A percentile compares a stretch with the other conserved stretches of the same genome.
These are phyloP conservation scores for Eutolmus rufibarbis DNA, from an alignment of 2,888 invertebrate genomes.

Conservation along the genomic window DNA sequence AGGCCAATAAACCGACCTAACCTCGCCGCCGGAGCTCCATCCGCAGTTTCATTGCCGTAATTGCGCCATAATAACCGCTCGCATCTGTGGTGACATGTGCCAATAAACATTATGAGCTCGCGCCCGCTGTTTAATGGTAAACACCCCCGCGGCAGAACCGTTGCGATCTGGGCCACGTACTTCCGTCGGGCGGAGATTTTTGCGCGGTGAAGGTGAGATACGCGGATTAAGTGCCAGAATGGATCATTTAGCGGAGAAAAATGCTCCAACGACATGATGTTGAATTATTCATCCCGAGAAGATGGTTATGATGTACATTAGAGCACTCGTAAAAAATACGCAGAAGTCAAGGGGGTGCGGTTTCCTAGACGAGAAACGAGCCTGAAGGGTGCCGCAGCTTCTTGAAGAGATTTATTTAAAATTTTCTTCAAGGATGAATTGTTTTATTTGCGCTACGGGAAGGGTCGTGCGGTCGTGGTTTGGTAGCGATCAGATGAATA, in stretches of 20 bases:
- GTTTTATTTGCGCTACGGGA: background rate
- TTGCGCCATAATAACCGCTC: conserved; percentile 23
- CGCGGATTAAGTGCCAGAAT: conserved; percentile 44
- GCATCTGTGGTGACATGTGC: conserved; percentile 33
- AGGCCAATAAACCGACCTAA: background rate
- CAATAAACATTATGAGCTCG: conserved; percentile 21
- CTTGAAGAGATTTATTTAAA: background rate
- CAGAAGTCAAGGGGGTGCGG: background rate
- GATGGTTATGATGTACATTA: conserved; percentile 34
- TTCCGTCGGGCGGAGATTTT: conserved; percentile 24
- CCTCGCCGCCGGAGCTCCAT: background rate
- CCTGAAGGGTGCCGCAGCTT: background rate
- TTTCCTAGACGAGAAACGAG: background rate
- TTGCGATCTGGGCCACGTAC: background rate
- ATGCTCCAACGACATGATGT: conserved; percentile 41
- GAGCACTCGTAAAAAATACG: conserved; percentile 41
- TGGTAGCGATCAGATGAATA: conserved; percentile 3
- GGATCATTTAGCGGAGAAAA: conserved; percentile 45
- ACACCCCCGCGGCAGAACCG: background rate
- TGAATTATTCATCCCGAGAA: conserved; percentile 43
- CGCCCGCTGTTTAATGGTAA: conserved; percentile 23
- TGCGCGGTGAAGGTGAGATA: conserved; percentile 9
- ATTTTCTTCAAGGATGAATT: conserved; percentile 29
- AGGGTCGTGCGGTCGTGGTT: background rate
- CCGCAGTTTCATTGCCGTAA: background rate